Base-by-base conservation (phyloP, 2,888 invertebrate species). In the Lottia scabra region DNA sequence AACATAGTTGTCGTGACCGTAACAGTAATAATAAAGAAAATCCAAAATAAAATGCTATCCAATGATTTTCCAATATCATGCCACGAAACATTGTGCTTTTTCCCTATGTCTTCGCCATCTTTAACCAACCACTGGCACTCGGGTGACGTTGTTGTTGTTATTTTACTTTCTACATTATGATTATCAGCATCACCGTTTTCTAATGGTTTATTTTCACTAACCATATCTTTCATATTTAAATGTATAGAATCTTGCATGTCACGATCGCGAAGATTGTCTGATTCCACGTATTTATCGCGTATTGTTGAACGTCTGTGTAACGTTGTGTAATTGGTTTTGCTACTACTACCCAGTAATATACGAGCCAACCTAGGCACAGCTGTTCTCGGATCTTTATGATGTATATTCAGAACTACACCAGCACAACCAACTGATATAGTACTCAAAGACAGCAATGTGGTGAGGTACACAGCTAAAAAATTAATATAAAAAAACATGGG, bases 371-470 rank as follows among this genome's bases (percentile, higher is more conserved):
- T 27, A 27, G 79, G 79, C 12, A 79, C 75, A 12, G 77, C 71
- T 56, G 74, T 70, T 64, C 67, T 66, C 19, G 76, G 77, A 65
- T 80, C 80, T 23, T 79, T 72, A 67, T 82, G 81, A 62, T 82
- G 81, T 63, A 80, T 77, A 70, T 81, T 80, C 44, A 82, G 75
- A 1, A 82, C 82, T 6, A 81, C 70, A 5, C 81, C 82, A 3
- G 82, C 80, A n/a, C 78, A 80, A 16, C 77, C 76, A 10, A 82
- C 82, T 10, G 82, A 82, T 10, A 81, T 70, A 26, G 81, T 81
- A 72, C 81, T 80, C 65, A 82, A 71, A 10, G 81, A 76, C 56
- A 82, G 74, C 8, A 82, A 68, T 10, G 78, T 76, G 26, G 82
- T 82, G 56, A 82, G 72, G 68, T 82, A 82, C 15, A 82, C 80